Evolutionary conservation across 2,113 vertebrate species (phyloP).

Genomic region (Elaphurus davidianus): DNA sequence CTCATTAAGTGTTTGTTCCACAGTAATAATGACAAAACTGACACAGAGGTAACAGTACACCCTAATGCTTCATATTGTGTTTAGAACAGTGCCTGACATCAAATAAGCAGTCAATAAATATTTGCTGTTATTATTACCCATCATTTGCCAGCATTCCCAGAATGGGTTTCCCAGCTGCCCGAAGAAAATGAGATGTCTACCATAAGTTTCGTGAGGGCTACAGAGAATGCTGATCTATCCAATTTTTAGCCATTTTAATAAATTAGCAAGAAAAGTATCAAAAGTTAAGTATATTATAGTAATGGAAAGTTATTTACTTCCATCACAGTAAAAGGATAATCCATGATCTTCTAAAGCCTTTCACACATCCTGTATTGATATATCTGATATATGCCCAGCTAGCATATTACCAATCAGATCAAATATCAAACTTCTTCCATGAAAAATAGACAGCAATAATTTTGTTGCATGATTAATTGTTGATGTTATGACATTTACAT

Average conservation of each 20-base stretch:
- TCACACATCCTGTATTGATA: neutral
- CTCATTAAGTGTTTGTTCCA: neutral
- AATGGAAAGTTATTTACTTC: neutral
- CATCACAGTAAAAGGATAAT: neutral
- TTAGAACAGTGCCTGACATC: neutral
- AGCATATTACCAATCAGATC: neutral
- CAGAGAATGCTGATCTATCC: neutral
- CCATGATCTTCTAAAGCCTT: neutral
- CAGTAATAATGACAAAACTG: neutral
- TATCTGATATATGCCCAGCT: neutral
- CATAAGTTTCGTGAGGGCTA: neutral
- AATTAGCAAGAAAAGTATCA: neutral
- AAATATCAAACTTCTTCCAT: neutral
- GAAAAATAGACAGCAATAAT: neutral
- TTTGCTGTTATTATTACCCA: neutral
- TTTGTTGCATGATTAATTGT: conserved; percentile 10
- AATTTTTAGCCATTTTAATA: neutral
- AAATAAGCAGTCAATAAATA: neutral
- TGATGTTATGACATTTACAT: neutral
- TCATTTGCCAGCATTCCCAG: neutral
- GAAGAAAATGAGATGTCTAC: neutral
- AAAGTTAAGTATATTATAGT: neutral
- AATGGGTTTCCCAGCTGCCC: neutral
- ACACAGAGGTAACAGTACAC: neutral
- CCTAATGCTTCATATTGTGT: neutral